Percentiles rank a stretch among this genome's conserved stretches.
Evolutionary conservation across 23 tunicate genomes (phyloP).

Genomic region (Trididemnum miniatum): DNA sequence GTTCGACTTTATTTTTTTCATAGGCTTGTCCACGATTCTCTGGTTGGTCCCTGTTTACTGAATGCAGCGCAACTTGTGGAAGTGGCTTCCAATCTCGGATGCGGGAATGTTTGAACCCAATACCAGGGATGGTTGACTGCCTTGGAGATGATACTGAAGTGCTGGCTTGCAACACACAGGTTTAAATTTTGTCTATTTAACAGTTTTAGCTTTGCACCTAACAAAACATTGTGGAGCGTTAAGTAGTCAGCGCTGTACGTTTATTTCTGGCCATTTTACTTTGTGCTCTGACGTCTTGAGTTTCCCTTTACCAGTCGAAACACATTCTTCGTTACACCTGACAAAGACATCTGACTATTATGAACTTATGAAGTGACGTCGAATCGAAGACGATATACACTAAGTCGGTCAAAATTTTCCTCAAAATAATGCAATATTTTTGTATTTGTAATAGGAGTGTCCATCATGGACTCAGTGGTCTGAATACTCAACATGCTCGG

Average conservation of each 20-base stretch:
- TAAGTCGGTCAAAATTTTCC: too few species aligned
- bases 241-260: too few species aligned
- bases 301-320: too few species aligned
- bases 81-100: constrained; percentile 35
- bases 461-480: constrained; percentile 75
- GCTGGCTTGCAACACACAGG: constrained; percentile 28
- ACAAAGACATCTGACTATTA: too few species aligned
- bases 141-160: constrained; percentile 28
- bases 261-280: too few species aligned
- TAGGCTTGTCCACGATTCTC: constrained; percentile 45
- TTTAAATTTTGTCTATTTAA: background rate
- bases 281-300: too few species aligned
- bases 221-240: too few species aligned
- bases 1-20: too few species aligned
- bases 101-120: constrained; percentile 51
- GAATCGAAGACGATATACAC: too few species aligned
- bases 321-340: too few species aligned
- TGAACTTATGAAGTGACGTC: too few species aligned
- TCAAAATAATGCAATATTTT: too few species aligned
- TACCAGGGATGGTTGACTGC: constrained; percentile 49
- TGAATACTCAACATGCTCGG: constrained; percentile 52
- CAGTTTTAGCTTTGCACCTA: background rate
- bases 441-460: constrained; percentile 59
- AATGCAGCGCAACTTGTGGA: constrained; percentile 67
- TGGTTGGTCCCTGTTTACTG: constrained; percentile 35